A percentile compares a stretch with the other conserved stretches of the same genome.
phyloP scores from a whole-genome alignment of 92 coral and sea anemone genomes.

The Diadumene lineata region DNA sequence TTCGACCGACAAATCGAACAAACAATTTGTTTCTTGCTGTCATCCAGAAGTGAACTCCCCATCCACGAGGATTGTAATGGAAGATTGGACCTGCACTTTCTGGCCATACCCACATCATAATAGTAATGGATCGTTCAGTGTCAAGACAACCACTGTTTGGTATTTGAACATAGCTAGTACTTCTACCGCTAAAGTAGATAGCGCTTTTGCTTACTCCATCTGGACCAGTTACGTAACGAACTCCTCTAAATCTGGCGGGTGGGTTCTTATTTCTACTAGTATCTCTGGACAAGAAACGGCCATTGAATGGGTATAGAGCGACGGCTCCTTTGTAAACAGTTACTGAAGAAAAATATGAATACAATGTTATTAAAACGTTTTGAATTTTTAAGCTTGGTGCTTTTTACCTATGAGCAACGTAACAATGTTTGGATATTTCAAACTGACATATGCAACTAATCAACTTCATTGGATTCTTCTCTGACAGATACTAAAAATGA shows the following conservation, averaged over 20 bases:
- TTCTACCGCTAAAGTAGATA: conserved; percentile 44
- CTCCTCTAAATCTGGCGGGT: conserved; percentile 48
- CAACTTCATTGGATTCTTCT: too few relatives aligned
- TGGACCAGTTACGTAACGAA: conserved; percentile 49
- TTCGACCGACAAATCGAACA: conserved; percentile 56
- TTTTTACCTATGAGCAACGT: too few relatives aligned
- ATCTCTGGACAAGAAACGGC: conserved; percentile 43
- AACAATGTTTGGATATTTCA: too few relatives aligned
- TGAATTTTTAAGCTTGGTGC: too few relatives aligned
- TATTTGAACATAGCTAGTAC: conserved; percentile 51
- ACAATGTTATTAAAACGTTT: too few relatives aligned
- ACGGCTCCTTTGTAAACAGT: conserved; percentile 61
- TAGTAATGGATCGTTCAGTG: conserved; percentile 48
- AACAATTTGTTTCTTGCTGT: conserved; percentile 5
- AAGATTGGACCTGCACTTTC: conserved; percentile 64
- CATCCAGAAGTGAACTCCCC: conserved; percentile 56
- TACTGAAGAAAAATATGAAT: conserved; percentile 29
- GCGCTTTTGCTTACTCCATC: conserved; percentile 49
- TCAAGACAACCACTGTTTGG: conserved; percentile 63
- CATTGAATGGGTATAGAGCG: conserved; percentile 49
- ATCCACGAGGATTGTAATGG: conserved; percentile 50
- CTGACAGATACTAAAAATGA: too few relatives aligned
- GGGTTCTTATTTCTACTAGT: conserved; percentile 51
- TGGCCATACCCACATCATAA: conserved; percentile 60
- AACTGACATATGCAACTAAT: too few relatives aligned